Percentiles rank a stretch among this genome's conserved stretches.
phyloP scores from a whole-genome alignment of 1,140 invertebrate species.

The Pinna nobilis region DNA sequence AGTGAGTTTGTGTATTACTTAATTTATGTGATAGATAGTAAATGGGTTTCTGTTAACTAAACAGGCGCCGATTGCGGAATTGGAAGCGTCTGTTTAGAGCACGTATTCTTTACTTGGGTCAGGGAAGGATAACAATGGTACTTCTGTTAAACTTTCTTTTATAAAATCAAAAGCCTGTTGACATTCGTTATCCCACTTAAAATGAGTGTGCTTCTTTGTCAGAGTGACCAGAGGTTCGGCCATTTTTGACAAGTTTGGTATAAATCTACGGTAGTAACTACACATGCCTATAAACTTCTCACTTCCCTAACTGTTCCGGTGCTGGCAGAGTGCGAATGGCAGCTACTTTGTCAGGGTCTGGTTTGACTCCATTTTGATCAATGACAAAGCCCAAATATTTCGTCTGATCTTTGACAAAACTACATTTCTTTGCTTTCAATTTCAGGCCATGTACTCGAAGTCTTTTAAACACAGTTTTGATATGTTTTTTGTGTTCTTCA shows the following conservation, averaged over 20 bases:
- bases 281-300: too few species aligned
- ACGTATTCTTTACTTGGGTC: slow-evolving; percentile 27
- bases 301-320: too few species aligned
- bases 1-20: slow-evolving; percentile 37
- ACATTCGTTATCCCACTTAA: slow-evolving; percentile 31
- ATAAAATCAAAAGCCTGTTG: slow-evolving; percentile 35
- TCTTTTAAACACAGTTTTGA: slow-evolving; percentile 55
- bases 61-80: slow-evolving; percentile 24
- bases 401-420: slow-evolving; percentile 39
- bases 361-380: slow-evolving; percentile 29
- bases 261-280: slow-evolving; percentile 74
- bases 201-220: slow-evolving; percentile 66
- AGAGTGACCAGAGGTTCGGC: slow-evolving; percentile 63
- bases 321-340: slow-evolving; percentile 50
- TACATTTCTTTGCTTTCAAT: slow-evolving; percentile 44
- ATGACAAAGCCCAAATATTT: slow-evolving; percentile 46
- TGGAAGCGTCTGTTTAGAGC: slow-evolving; percentile 33
- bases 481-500: slow-evolving; percentile 39
- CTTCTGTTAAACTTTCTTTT: slow-evolving; percentile 27
- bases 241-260: slow-evolving; percentile 63
- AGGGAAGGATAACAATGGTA: slow-evolving; percentile 21
- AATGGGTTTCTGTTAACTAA: slow-evolving; percentile 42
- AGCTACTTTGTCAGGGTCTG: slow-evolving; percentile 40
- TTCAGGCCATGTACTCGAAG: slow-evolving; percentile 45
- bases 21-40: slow-evolving; percentile 53